These are phyloP conservation scores for Tachina fera DNA, from an alignment of 2,888 invertebrate genomes.

Conservation along the genomic window DNA sequence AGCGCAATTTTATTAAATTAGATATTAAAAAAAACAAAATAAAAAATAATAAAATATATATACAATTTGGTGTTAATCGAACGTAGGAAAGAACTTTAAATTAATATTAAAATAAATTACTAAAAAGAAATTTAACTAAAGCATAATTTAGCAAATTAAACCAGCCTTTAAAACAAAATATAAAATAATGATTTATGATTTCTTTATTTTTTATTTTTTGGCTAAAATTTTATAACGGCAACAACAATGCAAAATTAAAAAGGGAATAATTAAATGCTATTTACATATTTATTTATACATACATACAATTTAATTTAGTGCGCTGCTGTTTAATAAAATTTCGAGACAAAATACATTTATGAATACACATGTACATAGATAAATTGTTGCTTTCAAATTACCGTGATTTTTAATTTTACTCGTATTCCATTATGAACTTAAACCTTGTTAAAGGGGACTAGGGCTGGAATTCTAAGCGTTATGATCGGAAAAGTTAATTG, in stretches of 20 bases:
- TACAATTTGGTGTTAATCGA: conserved; percentile 22
- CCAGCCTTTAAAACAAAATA: conserved; percentile 13
- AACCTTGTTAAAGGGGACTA: neutral
- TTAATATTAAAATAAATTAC: neutral
- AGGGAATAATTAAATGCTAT: too few species aligned
- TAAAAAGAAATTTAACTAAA: conserved; percentile 7
- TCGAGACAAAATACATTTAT: conserved; percentile 38
- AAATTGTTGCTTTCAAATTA: conserved; percentile 18
- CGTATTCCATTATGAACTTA: conserved; percentile 25
- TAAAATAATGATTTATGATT: conserved; percentile 1
- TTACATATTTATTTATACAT: neutral
- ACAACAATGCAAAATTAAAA: conserved; percentile 43
- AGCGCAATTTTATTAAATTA: conserved; percentile 14
- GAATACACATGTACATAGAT: conserved; percentile 36
- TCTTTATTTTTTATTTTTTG: too few species aligned
- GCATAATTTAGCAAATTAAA: neutral
- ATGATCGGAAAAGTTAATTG: too few species aligned
- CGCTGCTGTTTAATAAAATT: conserved; percentile 38
- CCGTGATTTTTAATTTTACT: neutral
- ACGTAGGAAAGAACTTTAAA: neutral
- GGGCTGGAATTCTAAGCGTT: neutral
- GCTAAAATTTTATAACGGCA: conserved; percentile 8
- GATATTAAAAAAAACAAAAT: conserved; percentile 29
- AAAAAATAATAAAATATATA: too few species aligned
- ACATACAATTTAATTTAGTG: conserved; percentile 52